A percentile compares a stretch with the other conserved stretches of the same genome.
Evolutionary conservation across 2,113 vertebrate genomes (phyloP).

Genomic region (Lepidothrix coronata): DNA sequence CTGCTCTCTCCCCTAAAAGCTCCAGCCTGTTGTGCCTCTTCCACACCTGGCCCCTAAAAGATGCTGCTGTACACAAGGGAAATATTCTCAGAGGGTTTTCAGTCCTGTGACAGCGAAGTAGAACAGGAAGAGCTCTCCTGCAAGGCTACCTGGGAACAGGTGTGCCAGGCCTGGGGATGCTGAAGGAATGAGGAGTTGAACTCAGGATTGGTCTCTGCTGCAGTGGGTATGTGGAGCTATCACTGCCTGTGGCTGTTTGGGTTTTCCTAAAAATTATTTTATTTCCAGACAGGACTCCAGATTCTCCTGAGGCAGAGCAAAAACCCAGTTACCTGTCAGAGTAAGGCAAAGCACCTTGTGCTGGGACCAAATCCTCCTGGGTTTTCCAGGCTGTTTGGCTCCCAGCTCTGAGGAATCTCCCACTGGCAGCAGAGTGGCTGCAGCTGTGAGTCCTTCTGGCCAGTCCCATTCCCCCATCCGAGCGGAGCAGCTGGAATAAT

Average conservation of each 20-base stretch:
- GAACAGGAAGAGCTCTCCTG: background rate
- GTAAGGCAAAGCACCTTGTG: background rate
- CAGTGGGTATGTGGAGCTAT: background rate
- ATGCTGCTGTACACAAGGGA: background rate
- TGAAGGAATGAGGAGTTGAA: background rate
- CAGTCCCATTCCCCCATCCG: background rate
- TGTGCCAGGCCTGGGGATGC: background rate
- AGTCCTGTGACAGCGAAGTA: background rate
- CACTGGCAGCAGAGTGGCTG: background rate
- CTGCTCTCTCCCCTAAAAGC: background rate
- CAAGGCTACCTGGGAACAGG: background rate
- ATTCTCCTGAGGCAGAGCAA: background rate
- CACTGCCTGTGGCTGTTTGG: background rate
- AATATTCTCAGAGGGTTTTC: background rate
- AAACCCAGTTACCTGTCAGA: background rate
- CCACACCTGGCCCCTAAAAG: background rate
- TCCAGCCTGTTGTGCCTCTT: background rate
- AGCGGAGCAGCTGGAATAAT: background rate
- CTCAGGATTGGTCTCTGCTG: background rate
- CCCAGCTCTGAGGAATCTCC: too few species aligned
- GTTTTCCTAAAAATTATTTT: background rate
- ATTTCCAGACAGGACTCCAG: background rate
- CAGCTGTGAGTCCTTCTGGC: background rate
- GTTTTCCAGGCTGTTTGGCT: fast-evolving
- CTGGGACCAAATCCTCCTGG: background rate